A percentile compares a stretch with the other conserved stretches of the same genome.
These are phyloP conservation scores for Pantherophis alleghaniensis DNA, from an alignment of 2,797 vertebrate species.

Conservation along the genomic window DNA sequence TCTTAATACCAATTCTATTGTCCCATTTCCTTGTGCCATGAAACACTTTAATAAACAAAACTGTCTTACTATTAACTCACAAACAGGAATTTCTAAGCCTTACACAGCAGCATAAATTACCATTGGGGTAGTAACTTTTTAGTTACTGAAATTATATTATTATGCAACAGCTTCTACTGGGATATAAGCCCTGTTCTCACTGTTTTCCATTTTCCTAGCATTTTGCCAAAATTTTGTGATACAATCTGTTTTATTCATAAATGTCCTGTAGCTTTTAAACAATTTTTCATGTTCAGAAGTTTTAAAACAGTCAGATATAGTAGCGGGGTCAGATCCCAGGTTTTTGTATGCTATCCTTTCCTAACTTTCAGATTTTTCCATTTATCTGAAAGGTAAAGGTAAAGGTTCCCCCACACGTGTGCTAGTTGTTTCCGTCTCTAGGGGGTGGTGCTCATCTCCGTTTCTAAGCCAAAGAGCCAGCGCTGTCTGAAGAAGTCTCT, in stretches of 20 bases:
- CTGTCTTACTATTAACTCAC: not conserved
- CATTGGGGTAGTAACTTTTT: not conserved
- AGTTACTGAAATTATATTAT: not conserved
- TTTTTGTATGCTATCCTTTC: not conserved
- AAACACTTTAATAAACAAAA: not conserved
- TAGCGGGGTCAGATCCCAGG: not conserved
- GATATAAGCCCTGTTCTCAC: not conserved
- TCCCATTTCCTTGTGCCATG: not conserved
- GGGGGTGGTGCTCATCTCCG: too few relatives aligned
- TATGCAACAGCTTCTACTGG: not conserved
- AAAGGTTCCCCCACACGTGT: too few relatives aligned
- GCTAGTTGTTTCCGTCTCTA: too few relatives aligned
- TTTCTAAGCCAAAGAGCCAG: too few relatives aligned
- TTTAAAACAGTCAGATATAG: not conserved
- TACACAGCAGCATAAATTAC: not conserved
- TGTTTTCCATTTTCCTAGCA: not conserved
- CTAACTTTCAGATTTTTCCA: not conserved
- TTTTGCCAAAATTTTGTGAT: not conserved
- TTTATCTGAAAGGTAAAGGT: not conserved
- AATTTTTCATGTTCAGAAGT: not conserved
- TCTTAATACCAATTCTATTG: not conserved
- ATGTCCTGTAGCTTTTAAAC: not conserved
- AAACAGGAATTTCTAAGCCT: not conserved
- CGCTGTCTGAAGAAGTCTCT: too few relatives aligned
- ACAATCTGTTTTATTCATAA: not conserved